A percentile compares a stretch with the other conserved stretches of the same genome.
Evolutionary conservation across 2,113 vertebrate species (phyloP).

Genomic region (Tonatia bakeri): DNA sequence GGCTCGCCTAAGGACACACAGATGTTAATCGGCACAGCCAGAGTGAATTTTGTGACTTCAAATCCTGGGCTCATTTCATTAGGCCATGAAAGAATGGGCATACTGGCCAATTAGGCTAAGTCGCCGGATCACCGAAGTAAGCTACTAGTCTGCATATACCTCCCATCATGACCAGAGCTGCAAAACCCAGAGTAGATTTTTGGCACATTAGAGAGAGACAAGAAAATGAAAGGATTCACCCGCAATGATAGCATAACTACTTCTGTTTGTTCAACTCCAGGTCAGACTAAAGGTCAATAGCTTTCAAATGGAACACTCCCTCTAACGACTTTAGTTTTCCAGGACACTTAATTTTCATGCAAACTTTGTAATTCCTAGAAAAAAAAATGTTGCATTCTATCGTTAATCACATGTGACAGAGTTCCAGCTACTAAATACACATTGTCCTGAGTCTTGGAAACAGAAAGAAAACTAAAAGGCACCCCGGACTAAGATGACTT

Average conservation of each 20-base stretch:
- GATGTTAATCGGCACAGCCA: not conserved
- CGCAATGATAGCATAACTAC: not conserved
- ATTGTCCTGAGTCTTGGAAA: not conserved
- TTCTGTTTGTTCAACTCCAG: not conserved
- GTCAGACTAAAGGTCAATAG: not conserved
- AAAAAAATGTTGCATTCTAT: not conserved
- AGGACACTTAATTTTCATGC: not conserved
- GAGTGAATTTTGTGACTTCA: not conserved
- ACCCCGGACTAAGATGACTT: not conserved
- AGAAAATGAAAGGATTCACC: not conserved
- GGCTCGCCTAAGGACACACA: not conserved
- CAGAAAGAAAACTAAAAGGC: not conserved
- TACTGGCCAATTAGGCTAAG: not conserved
- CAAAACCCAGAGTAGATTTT: not conserved
- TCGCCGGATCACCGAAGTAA: not conserved
- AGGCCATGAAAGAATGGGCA: not conserved
- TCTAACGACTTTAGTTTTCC: constrained; percentile 7
- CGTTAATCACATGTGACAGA: not conserved
- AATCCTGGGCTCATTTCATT: not conserved
- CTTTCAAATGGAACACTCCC: not conserved
- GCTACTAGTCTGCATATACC: not conserved
- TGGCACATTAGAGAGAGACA: not conserved
- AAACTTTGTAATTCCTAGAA: not conserved
- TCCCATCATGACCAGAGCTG: not conserved
- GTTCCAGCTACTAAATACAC: not conserved